Evolutionary conservation across 2,888 invertebrate species (phyloP).

Genomic region (Drosophila merina): DNA sequence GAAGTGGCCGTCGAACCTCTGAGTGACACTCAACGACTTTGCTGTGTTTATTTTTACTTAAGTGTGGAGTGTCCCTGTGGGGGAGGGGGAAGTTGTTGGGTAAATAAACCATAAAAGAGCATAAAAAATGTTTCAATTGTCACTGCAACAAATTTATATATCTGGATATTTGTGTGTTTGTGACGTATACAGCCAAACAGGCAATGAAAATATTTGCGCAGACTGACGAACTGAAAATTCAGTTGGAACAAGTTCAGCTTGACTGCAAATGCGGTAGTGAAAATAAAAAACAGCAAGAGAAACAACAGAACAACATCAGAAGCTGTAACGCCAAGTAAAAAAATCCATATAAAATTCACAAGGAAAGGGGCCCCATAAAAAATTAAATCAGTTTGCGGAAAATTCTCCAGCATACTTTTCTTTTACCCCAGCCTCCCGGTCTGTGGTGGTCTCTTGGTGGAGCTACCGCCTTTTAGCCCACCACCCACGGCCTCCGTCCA

Average conservation of each 20-base stretch:
- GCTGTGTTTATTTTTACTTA: constrained; percentile 71
- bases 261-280: constrained; percentile 49
- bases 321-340: constrained; percentile 11
- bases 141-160: constrained; percentile 57
- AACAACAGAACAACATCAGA: constrained; percentile 31
- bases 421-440: background rate
- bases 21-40: constrained; percentile 17
- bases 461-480: background rate
- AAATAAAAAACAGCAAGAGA: constrained; percentile 44
- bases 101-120: constrained; percentile 75
- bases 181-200: constrained; percentile 29
- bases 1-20: constrained; percentile 33
- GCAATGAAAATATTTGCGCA: constrained; percentile 58
- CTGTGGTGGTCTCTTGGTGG: too few species aligned
- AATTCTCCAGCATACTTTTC: constrained; percentile 68
- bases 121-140: constrained; percentile 77
- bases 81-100: constrained; percentile 25
- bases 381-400: constrained; percentile 76
- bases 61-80: constrained; percentile 51
- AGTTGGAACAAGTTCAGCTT: constrained; percentile 49
- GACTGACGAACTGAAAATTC: constrained; percentile 56
- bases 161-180: constrained; percentile 25
- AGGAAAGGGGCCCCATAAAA: constrained; percentile 63
- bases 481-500: background rate
- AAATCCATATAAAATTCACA: constrained; percentile 65